These are phyloP conservation scores for Cheumatopsyche charites DNA, from an alignment of 1,140 invertebrate genomes.

Conservation along the genomic window DNA sequence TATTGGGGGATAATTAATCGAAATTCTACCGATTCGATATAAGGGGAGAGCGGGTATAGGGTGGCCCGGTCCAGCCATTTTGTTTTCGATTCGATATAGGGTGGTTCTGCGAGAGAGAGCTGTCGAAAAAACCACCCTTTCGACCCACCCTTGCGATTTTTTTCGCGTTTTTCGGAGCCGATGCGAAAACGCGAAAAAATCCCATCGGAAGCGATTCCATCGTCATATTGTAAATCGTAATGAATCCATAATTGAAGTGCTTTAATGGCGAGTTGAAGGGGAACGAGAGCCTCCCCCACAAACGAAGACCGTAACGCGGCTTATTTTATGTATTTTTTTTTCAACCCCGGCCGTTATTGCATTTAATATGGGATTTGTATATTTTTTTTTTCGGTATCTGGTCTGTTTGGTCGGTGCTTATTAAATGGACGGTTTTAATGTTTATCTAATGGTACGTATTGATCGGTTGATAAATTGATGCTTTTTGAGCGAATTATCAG, in stretches of 20 bases:
- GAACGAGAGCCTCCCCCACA: neutral
- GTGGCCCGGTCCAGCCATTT: conserved; percentile 27
- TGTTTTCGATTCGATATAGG: conserved; percentile 21
- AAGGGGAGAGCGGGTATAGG: neutral
- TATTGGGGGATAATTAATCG: conserved; percentile 41
- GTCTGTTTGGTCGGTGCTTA: too few species aligned
- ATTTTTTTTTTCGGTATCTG: conserved; percentile 10
- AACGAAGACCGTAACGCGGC: conserved; percentile 14
- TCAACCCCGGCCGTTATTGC: too few species aligned
- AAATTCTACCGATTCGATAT: conserved; percentile 23
- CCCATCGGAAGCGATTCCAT: conserved; percentile 42
- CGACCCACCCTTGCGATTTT: neutral
- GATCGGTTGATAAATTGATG: too few species aligned
- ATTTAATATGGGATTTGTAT: conserved; percentile 6
- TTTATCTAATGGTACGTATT: too few species aligned
- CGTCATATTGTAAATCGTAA: conserved; percentile 46
- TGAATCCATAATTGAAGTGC: conserved; percentile 46
- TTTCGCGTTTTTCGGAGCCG: neutral
- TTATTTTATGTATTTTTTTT: conserved; percentile 26
- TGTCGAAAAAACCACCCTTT: too few species aligned
- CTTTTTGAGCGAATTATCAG: too few species aligned
- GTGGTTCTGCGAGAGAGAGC: neutral
- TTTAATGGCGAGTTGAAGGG: neutral
- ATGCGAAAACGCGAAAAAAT: conserved; percentile 41
- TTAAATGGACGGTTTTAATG: too few species aligned